Evolutionary conservation across 2,113 vertebrate species (phyloP), one percentile per base, ranked within the genome.

Genomic region (Phocoena phocoena): DNA sequence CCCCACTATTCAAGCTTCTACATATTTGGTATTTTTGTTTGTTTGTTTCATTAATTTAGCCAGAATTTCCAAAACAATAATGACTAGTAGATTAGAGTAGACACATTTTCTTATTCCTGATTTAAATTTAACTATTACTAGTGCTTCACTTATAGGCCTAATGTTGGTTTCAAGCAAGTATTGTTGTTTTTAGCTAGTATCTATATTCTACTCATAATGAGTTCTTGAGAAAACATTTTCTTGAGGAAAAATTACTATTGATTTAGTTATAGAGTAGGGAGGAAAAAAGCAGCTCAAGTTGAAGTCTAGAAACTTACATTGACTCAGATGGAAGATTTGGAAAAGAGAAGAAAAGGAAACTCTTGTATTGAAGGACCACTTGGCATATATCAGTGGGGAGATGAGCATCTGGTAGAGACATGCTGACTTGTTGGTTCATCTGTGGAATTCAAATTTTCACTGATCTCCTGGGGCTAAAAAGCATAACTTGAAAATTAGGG

Each of bases 391-490:
- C 67, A 53, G 9, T 14, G 68, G 25, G 53, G 73, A 93, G 89
- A 73, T 25, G 36, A 0, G 17, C 28, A 33, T 96, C 74, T 87
- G 53, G 63, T 20, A 36, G 36, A 84, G 96, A 88, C 36, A 68
- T 36, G 74, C 87, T 92, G 74, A 89, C 97, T 97, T 97, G 74
- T 84, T 88, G 96, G 89, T 83, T 97, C 90, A 88, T 96, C 93
- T 95, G 4, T 31, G 65, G 93, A 88, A 97, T 97, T 97, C 79
- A 97, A 31, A 84, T 91, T 77, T 77, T 55, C 87, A 93, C 89
- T 95, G 63, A 95, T 96, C 97, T 97, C 97, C 93, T 60, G 90
- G 88, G 96, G 95, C 93, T 97, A 96, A 96, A 97, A 98, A 88
- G 95, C 93, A 88, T 88, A 96, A 92, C 96, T 93, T 33, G 71